Percentiles rank a stretch among this genome's conserved stretches.
Conservation (phyloP, 2,113 vertebrate genomes). For the Entomyzon cyanotis region DNA sequence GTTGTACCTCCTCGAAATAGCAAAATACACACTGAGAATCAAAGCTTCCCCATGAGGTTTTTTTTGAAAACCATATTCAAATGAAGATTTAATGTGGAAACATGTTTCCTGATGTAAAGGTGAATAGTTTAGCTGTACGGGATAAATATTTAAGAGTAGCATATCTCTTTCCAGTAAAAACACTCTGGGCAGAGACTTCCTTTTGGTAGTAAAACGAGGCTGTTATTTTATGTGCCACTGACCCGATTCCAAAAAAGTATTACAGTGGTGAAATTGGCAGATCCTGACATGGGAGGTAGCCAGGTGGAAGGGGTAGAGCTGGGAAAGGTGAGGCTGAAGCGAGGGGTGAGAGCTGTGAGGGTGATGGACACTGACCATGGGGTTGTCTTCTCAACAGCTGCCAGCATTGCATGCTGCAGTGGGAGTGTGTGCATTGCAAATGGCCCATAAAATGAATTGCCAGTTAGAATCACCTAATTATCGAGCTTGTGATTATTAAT, state of each 20-base stretch:
- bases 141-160: constrained; percentile 35
- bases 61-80: background rate
- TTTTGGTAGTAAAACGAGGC: constrained; percentile 16
- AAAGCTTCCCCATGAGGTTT: background rate
- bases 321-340: background rate
- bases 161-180: constrained; percentile 43
- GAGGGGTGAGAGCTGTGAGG: background rate
- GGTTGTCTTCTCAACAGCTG: background rate
- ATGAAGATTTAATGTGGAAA: constrained; percentile 46
- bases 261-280: background rate
- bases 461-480: constrained; percentile 38
- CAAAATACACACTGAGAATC: background rate
- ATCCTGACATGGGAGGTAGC: background rate
- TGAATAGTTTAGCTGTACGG: constrained; percentile 31
- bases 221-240: constrained; percentile 4
- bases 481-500: background rate
- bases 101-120: constrained; percentile 50
- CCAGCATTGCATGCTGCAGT: accelerated
- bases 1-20: background rate
- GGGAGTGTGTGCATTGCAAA: background rate
- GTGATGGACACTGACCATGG: accelerated
- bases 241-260: background rate
- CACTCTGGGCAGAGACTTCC: constrained; percentile 44
- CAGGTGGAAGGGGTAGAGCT: background rate
- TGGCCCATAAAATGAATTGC: constrained; percentile 41